A percentile compares a stretch with the other conserved stretches of the same genome.
Conservation (phyloP, 1,140 invertebrate genomes). For the Lucilia sericata region DNA sequence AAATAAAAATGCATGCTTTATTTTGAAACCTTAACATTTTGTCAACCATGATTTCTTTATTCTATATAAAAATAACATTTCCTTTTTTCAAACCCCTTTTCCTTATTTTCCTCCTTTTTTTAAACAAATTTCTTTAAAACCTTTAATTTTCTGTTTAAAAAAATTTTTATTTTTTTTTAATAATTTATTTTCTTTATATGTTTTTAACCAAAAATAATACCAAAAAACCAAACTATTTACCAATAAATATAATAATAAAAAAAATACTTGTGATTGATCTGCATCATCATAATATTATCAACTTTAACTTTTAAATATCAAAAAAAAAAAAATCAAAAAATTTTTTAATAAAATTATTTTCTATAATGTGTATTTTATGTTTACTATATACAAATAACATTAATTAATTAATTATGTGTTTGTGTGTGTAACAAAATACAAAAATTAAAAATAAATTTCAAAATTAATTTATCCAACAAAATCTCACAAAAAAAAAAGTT, state of each 20-base stretch:
- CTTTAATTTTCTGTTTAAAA: background rate
- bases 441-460: constrained; percentile 17
- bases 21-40: background rate
- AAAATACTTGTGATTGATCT: background rate
- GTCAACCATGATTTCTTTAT: too few relatives aligned
- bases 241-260: background rate
- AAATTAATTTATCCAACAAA: constrained; percentile 30
- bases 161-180: constrained; percentile 22
- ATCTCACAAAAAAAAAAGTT: constrained; percentile 52
- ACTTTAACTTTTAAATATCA: constrained; percentile 7
- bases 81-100: background rate
- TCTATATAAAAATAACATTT: background rate
- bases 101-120: background rate
- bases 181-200: constrained; percentile 39
- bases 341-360: constrained; percentile 32
- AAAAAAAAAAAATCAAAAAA: constrained; percentile 3
- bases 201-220: constrained; percentile 33
- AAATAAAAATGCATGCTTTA: background rate
- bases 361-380: background rate
- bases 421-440: constrained; percentile 5
- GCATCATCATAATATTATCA: background rate
- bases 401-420: background rate
- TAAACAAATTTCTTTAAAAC: background rate
- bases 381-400: background rate
- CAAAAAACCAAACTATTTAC: background rate